Evolutionary conservation across 2,113 vertebrate genomes (phyloP).

Genomic region (Archilochus colubris): DNA sequence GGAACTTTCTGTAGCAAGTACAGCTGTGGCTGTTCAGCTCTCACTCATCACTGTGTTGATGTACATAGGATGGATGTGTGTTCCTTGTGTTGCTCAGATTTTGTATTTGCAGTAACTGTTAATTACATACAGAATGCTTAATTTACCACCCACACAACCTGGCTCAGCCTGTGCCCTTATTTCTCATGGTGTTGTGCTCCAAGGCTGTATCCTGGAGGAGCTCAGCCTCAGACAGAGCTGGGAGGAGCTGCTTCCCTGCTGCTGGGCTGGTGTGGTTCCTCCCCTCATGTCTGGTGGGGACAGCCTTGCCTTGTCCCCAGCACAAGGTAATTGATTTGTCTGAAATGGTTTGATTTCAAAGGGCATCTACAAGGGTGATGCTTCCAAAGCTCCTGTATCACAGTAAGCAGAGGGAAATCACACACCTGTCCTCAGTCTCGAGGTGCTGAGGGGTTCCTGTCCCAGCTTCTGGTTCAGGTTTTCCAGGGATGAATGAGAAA

Average conservation of each 20-base stretch:
- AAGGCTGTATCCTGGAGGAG: fast-evolving
- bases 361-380: not conserved
- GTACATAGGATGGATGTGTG: not conserved
- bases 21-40: not conserved
- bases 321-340: fast-evolving
- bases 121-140: slow-evolving; percentile 2
- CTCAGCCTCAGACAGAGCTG: not conserved
- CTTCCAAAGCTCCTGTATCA: not conserved
- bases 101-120: slow-evolving; percentile 26
- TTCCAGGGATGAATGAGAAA: not conserved
- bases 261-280: not conserved
- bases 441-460: not conserved
- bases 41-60: not conserved
- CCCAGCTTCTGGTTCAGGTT: not conserved
- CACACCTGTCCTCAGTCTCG: not conserved
- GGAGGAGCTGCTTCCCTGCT: not conserved
- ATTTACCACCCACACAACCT: not conserved
- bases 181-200: not conserved
- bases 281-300: fast-evolving
- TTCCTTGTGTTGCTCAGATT: not conserved
- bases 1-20: not conserved
- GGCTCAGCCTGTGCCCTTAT: not conserved
- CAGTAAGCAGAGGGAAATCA: not conserved
- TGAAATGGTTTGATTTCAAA: not conserved
- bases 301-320: not conserved